These are phyloP conservation scores for Neodiprion fabricii DNA, from an alignment of 1,140 invertebrate species.

Conservation along the genomic window DNA sequence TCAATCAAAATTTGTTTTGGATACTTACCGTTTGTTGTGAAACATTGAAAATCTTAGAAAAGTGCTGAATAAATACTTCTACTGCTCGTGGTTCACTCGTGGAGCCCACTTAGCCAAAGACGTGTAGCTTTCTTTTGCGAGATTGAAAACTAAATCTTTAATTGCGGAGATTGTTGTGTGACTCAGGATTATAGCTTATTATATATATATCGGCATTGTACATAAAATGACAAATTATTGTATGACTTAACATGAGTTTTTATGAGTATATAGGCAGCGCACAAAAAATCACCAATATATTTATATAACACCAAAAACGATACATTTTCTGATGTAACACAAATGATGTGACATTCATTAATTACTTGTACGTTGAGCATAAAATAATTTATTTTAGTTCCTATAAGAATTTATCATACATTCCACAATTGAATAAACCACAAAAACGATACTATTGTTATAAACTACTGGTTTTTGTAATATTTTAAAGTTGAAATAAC, in stretches of 20 bases:
- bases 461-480: constrained; percentile 9
- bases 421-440: not conserved
- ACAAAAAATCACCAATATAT: not conserved
- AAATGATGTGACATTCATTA: not conserved
- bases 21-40: too few species aligned
- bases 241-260: not conserved
- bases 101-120: not conserved
- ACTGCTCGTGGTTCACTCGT: not conserved
- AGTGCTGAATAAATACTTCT: not conserved
- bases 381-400: constrained; percentile 10
- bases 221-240: constrained; percentile 4
- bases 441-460: not conserved
- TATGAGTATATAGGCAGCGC: constrained; percentile 2
- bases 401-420: constrained; percentile 3
- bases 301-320: not conserved
- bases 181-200: constrained; percentile 1
- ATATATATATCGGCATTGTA: constrained; percentile 1
- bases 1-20: too few species aligned
- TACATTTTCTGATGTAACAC: not conserved
- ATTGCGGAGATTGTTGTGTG: not conserved
- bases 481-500: not conserved
- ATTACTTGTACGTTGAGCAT: not conserved
- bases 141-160: not conserved
- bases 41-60: too few species aligned
- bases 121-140: not conserved